phyloP scores from a whole-genome alignment of 2,888 invertebrate genomes.

The Eustalomyia histrio region DNA sequence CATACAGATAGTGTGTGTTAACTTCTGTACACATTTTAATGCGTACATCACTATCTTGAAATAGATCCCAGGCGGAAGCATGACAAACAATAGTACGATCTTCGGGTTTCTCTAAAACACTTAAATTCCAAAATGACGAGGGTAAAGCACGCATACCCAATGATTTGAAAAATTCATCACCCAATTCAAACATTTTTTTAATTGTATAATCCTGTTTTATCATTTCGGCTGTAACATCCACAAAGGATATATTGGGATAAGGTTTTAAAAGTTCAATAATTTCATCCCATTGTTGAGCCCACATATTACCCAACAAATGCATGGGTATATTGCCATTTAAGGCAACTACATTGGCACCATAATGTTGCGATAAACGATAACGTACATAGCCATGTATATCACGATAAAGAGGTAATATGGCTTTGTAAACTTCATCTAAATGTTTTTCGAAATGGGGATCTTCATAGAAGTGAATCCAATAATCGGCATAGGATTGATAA shows the following conservation, averaged over 20 bases:
- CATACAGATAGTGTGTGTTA: constrained; percentile 81
- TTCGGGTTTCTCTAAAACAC: constrained; percentile 88
- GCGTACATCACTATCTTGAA: constrained; percentile 88
- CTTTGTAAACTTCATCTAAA: constrained; percentile 84
- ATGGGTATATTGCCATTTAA: constrained; percentile 87
- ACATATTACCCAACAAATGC: constrained; percentile 88
- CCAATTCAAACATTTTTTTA: constrained; percentile 87
- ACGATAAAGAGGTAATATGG: constrained; percentile 88
- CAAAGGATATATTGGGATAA: constrained; percentile 84
- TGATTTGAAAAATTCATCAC: constrained; percentile 92
- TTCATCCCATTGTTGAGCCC: constrained; percentile 88
- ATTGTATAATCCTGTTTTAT: constrained; percentile 86
- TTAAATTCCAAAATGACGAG: constrained; percentile 88
- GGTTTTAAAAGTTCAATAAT: constrained; percentile 83
- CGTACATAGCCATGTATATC: constrained; percentile 91
- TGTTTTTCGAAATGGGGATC: constrained; percentile 85
- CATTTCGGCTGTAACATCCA: constrained; percentile 87
- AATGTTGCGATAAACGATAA: constrained; percentile 84
- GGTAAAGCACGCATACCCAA: constrained; percentile 90
- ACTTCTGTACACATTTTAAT: constrained; percentile 84
- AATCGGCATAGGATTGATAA: constrained; percentile 84
- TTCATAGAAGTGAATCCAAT: constrained; percentile 87
- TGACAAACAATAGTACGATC: constrained; percentile 89
- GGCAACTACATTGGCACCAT: constrained; percentile 84
- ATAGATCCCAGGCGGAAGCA: constrained; percentile 94